Conservation (phyloP, 2,797 vertebrate genomes). For the Molossus alvarezi region DNA sequence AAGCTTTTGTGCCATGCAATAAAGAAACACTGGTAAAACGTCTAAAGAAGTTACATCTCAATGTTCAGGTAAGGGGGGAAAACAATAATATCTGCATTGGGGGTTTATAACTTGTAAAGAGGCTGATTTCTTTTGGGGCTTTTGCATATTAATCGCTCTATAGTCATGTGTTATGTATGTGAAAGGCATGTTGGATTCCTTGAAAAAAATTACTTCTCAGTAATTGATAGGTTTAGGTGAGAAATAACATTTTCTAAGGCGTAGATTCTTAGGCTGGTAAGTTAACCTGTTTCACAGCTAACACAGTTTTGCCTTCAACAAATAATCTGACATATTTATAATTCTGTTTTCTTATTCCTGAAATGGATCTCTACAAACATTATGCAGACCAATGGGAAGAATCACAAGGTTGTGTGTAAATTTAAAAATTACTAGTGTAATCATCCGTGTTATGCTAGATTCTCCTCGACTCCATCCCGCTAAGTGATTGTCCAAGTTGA, state of each 20-base stretch:
- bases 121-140: not conserved
- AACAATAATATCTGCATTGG: not conserved
- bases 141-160: constrained; percentile 12
- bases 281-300: constrained; percentile 1
- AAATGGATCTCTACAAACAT: not conserved
- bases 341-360: not conserved
- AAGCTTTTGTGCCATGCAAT: constrained; percentile 98
- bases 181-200: not conserved
- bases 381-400: not conserved
- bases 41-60: constrained; percentile 97
- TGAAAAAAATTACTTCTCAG: not conserved
- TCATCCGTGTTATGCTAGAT: not conserved
- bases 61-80: constrained; percentile 93
- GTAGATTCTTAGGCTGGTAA: constrained; percentile 27
- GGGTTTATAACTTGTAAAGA: not conserved
- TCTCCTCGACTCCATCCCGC: not conserved
- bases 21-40: constrained; percentile 98
- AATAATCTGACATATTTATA: not conserved
- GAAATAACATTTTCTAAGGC: constrained; percentile 25
- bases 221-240: not conserved
- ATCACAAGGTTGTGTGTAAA: not conserved
- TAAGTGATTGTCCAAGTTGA: not conserved
- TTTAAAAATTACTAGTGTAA: not conserved
- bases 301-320: not conserved
- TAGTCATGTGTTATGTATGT: not conserved